These are phyloP conservation scores for Eulithis prunata DNA, from an alignment of 2,888 invertebrate genomes.

Conservation along the genomic window DNA sequence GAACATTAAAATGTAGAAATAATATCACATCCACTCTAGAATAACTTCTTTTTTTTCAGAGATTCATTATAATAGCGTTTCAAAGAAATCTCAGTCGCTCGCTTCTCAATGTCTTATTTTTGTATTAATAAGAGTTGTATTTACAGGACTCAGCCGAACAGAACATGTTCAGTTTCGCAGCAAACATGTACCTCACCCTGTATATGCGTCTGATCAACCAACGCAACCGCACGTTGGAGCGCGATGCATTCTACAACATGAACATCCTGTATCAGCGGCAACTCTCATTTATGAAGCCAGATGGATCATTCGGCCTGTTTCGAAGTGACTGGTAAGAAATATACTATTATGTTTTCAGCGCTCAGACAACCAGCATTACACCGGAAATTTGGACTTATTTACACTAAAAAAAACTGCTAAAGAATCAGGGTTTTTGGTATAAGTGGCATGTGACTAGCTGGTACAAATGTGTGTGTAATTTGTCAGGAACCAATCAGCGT, in stretches of 20 bases:
- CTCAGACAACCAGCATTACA: too few species aligned
- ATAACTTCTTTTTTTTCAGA: too few species aligned
- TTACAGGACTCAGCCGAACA: constrained; percentile 94
- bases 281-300: constrained; percentile 94
- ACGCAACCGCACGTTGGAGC: constrained; percentile 91
- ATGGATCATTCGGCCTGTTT: constrained; percentile 96
- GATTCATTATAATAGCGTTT: too few species aligned
- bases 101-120: neutral
- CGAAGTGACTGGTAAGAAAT: constrained; percentile 93
- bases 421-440: too few species aligned
- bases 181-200: constrained; percentile 94
- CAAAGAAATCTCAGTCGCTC: neutral
- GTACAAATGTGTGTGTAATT: neutral
- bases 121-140: too few species aligned
- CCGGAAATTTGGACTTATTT: too few species aligned
- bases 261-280: constrained; percentile 96
- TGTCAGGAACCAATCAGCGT: constrained; percentile 90
- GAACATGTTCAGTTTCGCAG: constrained; percentile 98
- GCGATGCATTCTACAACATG: constrained; percentile 93
- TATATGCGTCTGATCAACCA: constrained; percentile 97
- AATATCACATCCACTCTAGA: too few species aligned
- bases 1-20: too few species aligned
- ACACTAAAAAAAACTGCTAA: too few species aligned
- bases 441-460: too few species aligned
- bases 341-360: too few species aligned